These are phyloP conservation scores for Plemyria rubiginata DNA, from an alignment of 2,888 invertebrate species.

Conservation along the genomic window DNA sequence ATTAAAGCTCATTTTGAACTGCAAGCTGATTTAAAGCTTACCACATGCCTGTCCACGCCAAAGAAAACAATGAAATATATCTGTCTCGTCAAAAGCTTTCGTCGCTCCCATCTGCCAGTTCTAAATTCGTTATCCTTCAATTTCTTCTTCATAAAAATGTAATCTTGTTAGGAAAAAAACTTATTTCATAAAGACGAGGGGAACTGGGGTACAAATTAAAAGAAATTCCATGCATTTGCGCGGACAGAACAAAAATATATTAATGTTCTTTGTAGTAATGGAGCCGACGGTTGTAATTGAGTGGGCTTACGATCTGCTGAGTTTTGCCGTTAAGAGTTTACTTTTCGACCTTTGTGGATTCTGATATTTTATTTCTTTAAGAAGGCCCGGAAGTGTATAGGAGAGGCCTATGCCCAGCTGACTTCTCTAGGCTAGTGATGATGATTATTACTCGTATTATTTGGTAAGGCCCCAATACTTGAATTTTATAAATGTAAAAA, in stretches of 20 bases:
- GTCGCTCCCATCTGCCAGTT: constrained; percentile 41
- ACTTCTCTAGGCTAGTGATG: too few relatives aligned
- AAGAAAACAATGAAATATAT: constrained; percentile 39
- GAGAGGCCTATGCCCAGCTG: too few relatives aligned
- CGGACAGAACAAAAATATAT: constrained; percentile 49
- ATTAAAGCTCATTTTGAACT: background rate
- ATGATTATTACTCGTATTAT: too few relatives aligned
- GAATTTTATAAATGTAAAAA: too few relatives aligned
- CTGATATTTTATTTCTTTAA: constrained; percentile 10
- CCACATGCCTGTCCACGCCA: constrained; percentile 36
- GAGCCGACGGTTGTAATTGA: constrained; percentile 62
- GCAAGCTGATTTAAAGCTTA: constrained; percentile 26
- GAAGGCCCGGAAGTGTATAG: too few relatives aligned
- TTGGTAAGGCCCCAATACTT: too few relatives aligned
- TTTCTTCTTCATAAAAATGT: constrained; percentile 77
- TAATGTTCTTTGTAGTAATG: constrained; percentile 70
- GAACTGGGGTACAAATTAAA: constrained; percentile 67
- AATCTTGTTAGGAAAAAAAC: constrained; percentile 79
- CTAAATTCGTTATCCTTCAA: constrained; percentile 78
- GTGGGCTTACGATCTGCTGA: constrained; percentile 52
- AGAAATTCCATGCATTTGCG: constrained; percentile 51
- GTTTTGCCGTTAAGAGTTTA: constrained; percentile 44
- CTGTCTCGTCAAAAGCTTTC: constrained; percentile 33
- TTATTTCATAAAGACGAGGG: constrained; percentile 74
- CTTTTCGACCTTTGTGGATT: constrained; percentile 31